A percentile compares a stretch with the other conserved stretches of the same genome.
phyloP scores from a whole-genome alignment of 2,113 vertebrate genomes.

The Alexandromys fortis region DNA sequence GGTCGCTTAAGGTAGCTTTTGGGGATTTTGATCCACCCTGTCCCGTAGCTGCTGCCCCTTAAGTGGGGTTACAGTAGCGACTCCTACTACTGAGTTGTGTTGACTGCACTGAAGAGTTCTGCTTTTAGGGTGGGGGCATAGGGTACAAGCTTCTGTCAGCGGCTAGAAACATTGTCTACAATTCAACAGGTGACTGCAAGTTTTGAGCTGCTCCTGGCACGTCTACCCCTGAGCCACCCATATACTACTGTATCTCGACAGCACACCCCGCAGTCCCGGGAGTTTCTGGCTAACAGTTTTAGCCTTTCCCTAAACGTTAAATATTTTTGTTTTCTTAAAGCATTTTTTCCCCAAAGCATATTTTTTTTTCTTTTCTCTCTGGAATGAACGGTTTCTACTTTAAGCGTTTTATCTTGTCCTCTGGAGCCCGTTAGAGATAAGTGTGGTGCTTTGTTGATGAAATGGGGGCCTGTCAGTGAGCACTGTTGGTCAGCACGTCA shows the following conservation, averaged over 20 bases:
- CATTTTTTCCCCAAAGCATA: not conserved
- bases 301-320: not conserved
- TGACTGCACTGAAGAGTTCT: not conserved
- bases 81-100: not conserved
- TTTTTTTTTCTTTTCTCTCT: not conserved
- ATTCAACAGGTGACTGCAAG: not conserved
- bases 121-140: not conserved
- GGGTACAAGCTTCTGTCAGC: not conserved
- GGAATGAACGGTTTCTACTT: not conserved
- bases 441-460: not conserved
- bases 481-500: slow-evolving; percentile 43
- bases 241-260: not conserved
- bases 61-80: not conserved
- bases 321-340: not conserved
- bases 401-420: slow-evolving; percentile 4
- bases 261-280: not conserved
- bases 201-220: not conserved
- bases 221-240: not conserved
- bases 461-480: not conserved
- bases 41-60: not conserved
- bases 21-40: not conserved
- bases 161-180: not conserved
- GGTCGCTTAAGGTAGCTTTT: not conserved
- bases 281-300: not conserved
- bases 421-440: not conserved